Evolutionary conservation across 2,797 vertebrate genomes (phyloP).

Genomic region (Mareca strepera): DNA sequence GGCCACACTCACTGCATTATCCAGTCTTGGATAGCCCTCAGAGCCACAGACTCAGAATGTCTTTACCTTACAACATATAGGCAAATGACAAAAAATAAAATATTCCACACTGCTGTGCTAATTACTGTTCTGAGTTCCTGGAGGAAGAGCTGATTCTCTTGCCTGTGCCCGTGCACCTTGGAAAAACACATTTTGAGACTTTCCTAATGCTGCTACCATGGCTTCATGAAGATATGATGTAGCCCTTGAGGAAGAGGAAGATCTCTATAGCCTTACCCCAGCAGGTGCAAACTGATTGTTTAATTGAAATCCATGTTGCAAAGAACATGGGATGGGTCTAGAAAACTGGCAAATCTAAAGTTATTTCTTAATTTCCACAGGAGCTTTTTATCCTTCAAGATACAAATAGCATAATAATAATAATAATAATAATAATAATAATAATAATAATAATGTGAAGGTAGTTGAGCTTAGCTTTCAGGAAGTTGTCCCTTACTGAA

Average conservation of each 20-base stretch:
- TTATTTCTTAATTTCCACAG: neutral
- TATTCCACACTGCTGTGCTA: conserved; percentile 30
- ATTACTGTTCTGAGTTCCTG: conserved; percentile 25
- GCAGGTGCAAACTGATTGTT: neutral
- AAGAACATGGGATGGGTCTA: neutral
- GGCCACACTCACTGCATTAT: conserved; percentile 4
- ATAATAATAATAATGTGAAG: neutral
- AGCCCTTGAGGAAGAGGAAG: neutral
- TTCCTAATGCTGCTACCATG: neutral
- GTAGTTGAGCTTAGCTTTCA: neutral
- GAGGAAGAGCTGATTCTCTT: neutral
- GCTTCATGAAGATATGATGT: neutral
- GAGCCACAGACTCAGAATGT: neutral
- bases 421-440: neutral
- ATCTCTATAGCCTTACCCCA: neutral
- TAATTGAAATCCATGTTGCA: conserved; percentile 15
- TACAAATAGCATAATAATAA: neutral
- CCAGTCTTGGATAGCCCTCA: conserved; percentile 15
- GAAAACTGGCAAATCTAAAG: neutral
- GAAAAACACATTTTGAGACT: neutral
- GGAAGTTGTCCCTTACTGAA: neutral
- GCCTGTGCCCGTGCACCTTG: neutral
- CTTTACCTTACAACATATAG: conserved; percentile 5
- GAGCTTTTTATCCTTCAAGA: neutral
- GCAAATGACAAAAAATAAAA: neutral